Conservation (phyloP, 2,888 invertebrate species). For the Stictocephala bisonia region DNA sequence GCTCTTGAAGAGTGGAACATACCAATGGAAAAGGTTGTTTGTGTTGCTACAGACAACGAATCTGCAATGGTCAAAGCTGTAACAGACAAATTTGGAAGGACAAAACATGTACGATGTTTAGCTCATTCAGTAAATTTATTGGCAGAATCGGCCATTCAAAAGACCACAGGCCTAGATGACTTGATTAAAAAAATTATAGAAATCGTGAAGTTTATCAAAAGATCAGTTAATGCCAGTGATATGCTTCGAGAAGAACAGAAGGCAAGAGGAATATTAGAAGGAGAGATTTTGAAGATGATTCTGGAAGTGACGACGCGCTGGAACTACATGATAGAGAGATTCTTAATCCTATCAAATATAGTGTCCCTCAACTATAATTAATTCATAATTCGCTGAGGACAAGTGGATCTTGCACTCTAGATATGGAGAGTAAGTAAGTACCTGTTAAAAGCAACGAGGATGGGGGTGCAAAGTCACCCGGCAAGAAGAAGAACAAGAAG, state of each 20-base stretch:
- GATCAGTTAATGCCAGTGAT: conserved; percentile 8
- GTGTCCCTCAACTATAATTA: too few relatives aligned
- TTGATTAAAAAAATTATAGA: conserved; percentile 4
- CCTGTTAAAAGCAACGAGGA: too few relatives aligned
- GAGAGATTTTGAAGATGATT: conserved; percentile 9
- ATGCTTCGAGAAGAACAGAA: neutral
- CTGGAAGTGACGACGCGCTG: conserved; percentile 15
- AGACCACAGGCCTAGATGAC: neutral
- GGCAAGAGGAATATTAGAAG: neutral
- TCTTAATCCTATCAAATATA: too few relatives aligned
- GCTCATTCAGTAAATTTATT: conserved; percentile 20
- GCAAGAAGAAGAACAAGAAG: too few relatives aligned
- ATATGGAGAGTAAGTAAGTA: too few relatives aligned
- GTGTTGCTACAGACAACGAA: conserved; percentile 23
- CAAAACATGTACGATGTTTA: conserved; percentile 16
- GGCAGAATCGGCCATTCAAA: neutral
- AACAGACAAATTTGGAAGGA: neutral
- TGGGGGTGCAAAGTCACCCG: too few relatives aligned
- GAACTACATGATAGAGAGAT: conserved; percentile 26
- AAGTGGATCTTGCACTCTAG: too few relatives aligned
- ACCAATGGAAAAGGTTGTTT: neutral
- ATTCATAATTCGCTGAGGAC: too few relatives aligned
- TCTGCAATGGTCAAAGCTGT: conserved; percentile 12
- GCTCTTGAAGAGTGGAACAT: neutral
- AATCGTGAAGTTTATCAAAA: conserved; percentile 19